Conservation (phyloP, 2,113 vertebrate genomes). For the human region DNA sequence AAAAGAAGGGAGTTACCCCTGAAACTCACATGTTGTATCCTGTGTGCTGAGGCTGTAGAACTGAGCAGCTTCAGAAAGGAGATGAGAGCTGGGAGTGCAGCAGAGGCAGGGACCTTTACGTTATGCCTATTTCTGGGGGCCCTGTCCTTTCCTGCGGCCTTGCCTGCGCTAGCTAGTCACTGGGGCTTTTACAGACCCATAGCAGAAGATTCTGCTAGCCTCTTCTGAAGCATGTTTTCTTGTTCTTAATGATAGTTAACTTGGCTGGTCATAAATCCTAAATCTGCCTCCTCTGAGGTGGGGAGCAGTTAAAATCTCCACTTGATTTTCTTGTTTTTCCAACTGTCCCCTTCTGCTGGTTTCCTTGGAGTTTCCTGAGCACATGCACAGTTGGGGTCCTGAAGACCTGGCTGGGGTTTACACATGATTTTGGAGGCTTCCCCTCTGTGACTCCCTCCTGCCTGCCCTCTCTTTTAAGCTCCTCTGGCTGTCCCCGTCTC, state of each 20-base stretch:
- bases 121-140: not conserved
- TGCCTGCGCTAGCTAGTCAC: not conserved
- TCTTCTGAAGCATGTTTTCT: not conserved
- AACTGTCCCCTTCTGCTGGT: not conserved
- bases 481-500: not conserved
- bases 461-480: not conserved
- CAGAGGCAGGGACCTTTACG: not conserved
- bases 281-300: not conserved
- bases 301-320: not conserved
- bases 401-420: not conserved
- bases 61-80: not conserved
- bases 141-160: not conserved
- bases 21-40: rapidly evolving
- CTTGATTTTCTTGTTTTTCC: not conserved
- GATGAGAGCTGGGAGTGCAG: not conserved
- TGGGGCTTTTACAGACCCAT: not conserved
- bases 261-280: not conserved
- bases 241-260: not conserved
- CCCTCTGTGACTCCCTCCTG: not conserved
- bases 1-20: not conserved
- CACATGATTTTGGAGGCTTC: not conserved
- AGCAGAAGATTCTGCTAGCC: not conserved
- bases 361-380: not conserved
- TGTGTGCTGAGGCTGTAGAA: not conserved
- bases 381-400: not conserved